These are phyloP conservation scores for Parazoanthus darwini DNA, from an alignment of 92 coral and sea anemone genomes.

Conservation along the genomic window DNA sequence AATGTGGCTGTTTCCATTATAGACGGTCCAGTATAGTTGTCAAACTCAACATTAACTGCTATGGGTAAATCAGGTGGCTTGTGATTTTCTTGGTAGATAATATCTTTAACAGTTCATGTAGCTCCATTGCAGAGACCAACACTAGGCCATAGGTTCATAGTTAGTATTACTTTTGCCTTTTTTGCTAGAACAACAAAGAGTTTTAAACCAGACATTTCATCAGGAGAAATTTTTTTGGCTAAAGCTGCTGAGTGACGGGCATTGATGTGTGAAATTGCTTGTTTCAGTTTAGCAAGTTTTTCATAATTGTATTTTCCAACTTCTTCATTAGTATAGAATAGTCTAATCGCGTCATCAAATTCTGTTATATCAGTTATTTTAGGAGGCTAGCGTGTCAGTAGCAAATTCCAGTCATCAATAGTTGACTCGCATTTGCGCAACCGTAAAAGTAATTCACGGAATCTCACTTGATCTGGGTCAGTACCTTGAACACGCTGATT, in stretches of 20 bases:
- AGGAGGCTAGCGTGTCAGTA: not conserved
- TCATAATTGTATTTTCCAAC: constrained; percentile 18
- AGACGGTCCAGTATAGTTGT: constrained; percentile 21
- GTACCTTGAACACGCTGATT: constrained; percentile 62
- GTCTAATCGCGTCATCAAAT: not conserved
- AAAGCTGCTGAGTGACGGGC: not conserved
- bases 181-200: constrained; percentile 3
- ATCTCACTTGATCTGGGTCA: constrained; percentile 47
- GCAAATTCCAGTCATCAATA: not conserved
- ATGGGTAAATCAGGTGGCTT: constrained; percentile 12
- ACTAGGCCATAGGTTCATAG: not conserved
- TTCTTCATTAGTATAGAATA: constrained; percentile 20
- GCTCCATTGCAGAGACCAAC: constrained; percentile 19
- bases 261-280: constrained; percentile 5
- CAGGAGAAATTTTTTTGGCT: not conserved
- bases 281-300: not conserved
- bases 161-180: not conserved
- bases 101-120: constrained; percentile 14
- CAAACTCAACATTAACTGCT: constrained; percentile 12
- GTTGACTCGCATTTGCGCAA: not conserved
- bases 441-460: constrained; percentile 46
- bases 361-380: not conserved
- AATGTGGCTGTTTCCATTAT: constrained; percentile 11
- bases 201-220: constrained; percentile 8
- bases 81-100: constrained; percentile 10